phyloP scores from a whole-genome alignment of 2,113 vertebrate genomes.

The Cairina moschata region DNA sequence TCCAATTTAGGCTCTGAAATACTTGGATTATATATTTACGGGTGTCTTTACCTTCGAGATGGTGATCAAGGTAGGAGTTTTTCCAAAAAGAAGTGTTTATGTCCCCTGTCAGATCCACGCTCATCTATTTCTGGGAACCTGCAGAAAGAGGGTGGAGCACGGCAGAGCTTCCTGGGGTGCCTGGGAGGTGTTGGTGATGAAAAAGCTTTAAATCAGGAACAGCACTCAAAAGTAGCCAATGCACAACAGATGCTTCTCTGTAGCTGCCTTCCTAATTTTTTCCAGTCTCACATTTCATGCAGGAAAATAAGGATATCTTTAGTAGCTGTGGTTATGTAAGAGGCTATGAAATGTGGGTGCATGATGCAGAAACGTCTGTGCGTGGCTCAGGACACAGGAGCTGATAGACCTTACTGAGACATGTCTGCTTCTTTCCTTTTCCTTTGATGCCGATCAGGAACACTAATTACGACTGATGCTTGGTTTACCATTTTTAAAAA shows the following conservation, averaged over 20 bases:
- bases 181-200: background rate
- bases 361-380: background rate
- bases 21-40: constrained; percentile 97
- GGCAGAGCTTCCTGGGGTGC: background rate
- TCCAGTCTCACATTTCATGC: background rate
- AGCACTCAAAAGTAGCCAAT: background rate
- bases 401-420: background rate
- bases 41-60: constrained; percentile 99
- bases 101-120: background rate
- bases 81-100: background rate
- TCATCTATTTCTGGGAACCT: background rate
- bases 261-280: background rate
- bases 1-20: constrained; percentile 88
- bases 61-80: constrained; percentile 93
- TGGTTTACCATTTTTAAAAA: background rate
- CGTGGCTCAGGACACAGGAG: background rate
- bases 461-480: background rate
- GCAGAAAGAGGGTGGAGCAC: background rate
- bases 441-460: background rate
- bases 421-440: background rate
- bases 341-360: background rate
- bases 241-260: background rate
- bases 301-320: background rate
- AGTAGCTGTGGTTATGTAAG: background rate
- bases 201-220: background rate